These are phyloP conservation scores for Dendrolimus kikuchii DNA, from an alignment of 1,140 invertebrate genomes.

Conservation along the genomic window DNA sequence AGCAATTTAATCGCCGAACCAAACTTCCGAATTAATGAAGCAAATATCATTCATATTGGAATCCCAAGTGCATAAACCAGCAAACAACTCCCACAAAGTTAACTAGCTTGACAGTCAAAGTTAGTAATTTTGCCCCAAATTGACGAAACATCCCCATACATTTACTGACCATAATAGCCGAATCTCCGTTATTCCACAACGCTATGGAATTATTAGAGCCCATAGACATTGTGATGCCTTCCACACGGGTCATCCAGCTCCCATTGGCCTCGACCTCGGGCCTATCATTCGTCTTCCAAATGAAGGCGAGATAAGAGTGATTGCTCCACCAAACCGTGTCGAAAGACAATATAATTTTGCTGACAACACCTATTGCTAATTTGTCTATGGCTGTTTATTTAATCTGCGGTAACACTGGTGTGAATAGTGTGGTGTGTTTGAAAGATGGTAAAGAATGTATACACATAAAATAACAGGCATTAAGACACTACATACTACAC, in stretches of 20 bases:
- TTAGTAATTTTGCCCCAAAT: neutral
- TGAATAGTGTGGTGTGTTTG: constrained; percentile 30
- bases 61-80: too few species aligned
- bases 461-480: too few species aligned
- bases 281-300: constrained; percentile 21
- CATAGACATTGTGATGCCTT: constrained; percentile 9
- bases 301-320: constrained; percentile 8
- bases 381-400: constrained; percentile 18
- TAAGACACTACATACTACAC: too few species aligned
- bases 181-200: constrained; percentile 23
- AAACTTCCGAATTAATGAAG: too few species aligned
- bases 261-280: constrained; percentile 5
- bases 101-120: too few species aligned
- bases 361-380: constrained; percentile 23
- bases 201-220: constrained; percentile 17
- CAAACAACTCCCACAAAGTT: too few species aligned
- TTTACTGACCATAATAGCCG: constrained; percentile 24
- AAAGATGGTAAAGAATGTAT: constrained; percentile 7
- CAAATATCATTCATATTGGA: too few species aligned
- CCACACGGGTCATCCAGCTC: constrained; percentile 17
- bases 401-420: constrained; percentile 14
- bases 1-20: too few species aligned
- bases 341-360: constrained; percentile 23
- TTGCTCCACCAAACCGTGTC: constrained; percentile 18
- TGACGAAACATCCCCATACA: neutral